These are phyloP conservation scores for Microctenopoma lineatum DNA, from an alignment of 2,797 vertebrate genomes.

Conservation along the genomic window DNA sequence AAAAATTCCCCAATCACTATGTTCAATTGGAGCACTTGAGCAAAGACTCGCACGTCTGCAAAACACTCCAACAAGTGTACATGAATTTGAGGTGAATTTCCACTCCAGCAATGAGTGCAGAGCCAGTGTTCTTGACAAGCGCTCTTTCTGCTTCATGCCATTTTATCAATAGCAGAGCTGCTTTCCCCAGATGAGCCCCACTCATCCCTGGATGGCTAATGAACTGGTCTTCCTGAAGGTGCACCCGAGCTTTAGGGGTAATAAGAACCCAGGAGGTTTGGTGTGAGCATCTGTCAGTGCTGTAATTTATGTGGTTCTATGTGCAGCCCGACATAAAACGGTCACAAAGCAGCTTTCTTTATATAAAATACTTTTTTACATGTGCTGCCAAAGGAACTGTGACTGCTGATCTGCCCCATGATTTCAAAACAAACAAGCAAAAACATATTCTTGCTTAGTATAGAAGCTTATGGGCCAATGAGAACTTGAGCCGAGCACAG, in stretches of 20 bases:
- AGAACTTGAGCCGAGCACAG: background rate
- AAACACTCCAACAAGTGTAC: slow-evolving; percentile 45
- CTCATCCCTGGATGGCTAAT: slow-evolving; percentile 69
- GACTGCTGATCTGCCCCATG: background rate
- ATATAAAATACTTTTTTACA: background rate
- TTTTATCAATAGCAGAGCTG: slow-evolving; percentile 58
- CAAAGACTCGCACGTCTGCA: background rate
- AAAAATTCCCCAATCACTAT: background rate
- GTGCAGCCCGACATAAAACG: slow-evolving; percentile 10
- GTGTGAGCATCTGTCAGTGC: background rate
- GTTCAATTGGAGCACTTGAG: slow-evolving; percentile 16
- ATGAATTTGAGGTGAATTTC: slow-evolving; percentile 35
- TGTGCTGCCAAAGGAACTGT: background rate
- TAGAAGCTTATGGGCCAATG: slow-evolving; percentile 3
- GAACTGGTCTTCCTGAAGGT: slow-evolving; percentile 67
- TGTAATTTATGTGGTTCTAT: slow-evolving; percentile 18
- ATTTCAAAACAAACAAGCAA: background rate
- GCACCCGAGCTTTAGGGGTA: slow-evolving; percentile 63
- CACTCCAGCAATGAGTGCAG: slow-evolving; percentile 80
- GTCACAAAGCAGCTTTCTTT: background rate
- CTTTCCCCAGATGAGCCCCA: slow-evolving; percentile 47
- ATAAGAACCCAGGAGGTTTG: slow-evolving; percentile 68
- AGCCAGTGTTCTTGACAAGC: slow-evolving; percentile 48
- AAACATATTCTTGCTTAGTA: background rate
- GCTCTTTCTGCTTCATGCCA: slow-evolving; percentile 64